Evolutionary conservation across 2,888 invertebrate genomes (phyloP).

Genomic region (Melanotus villosus): DNA sequence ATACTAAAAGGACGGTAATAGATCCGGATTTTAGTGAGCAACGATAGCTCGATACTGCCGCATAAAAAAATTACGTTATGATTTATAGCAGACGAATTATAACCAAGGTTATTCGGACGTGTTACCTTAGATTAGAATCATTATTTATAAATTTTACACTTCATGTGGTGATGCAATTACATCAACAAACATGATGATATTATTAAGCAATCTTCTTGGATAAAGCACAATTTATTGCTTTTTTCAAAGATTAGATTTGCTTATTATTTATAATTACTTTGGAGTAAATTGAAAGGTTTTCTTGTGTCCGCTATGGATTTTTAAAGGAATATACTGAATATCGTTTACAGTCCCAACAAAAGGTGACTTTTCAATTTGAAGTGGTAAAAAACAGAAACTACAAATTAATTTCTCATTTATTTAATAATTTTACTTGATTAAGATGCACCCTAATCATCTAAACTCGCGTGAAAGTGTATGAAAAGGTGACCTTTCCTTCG

Average conservation of each 20-base stretch:
- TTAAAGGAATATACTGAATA: background rate
- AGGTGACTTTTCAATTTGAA: too few relatives aligned
- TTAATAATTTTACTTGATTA: too few relatives aligned
- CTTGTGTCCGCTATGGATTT: constrained; percentile 9
- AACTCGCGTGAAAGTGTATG: constrained; percentile 15
- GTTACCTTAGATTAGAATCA: constrained; percentile 43
- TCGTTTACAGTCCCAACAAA: background rate
- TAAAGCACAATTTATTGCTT: constrained; percentile 36
- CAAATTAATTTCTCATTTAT: too few relatives aligned
- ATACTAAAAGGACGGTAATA: constrained; percentile 23
- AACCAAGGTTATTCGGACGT: constrained; percentile 33
- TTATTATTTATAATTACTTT: constrained; percentile 37
- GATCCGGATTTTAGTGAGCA: constrained; percentile 33
- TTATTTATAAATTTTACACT: constrained; percentile 45
- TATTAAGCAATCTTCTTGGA: constrained; percentile 40
- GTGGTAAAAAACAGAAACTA: too few relatives aligned
- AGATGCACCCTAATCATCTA: constrained; percentile 16
- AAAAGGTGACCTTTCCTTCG: constrained; percentile 16
- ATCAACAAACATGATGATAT: constrained; percentile 39
- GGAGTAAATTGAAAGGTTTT: constrained; percentile 31
- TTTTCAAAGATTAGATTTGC: constrained; percentile 27
- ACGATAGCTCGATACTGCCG: constrained; percentile 1
- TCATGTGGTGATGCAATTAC: constrained; percentile 42
- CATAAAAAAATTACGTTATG: constrained; percentile 25
- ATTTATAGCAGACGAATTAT: constrained; percentile 39